Conservation (phyloP, 2,797 vertebrate species). For the Apogon talboti region DNA sequence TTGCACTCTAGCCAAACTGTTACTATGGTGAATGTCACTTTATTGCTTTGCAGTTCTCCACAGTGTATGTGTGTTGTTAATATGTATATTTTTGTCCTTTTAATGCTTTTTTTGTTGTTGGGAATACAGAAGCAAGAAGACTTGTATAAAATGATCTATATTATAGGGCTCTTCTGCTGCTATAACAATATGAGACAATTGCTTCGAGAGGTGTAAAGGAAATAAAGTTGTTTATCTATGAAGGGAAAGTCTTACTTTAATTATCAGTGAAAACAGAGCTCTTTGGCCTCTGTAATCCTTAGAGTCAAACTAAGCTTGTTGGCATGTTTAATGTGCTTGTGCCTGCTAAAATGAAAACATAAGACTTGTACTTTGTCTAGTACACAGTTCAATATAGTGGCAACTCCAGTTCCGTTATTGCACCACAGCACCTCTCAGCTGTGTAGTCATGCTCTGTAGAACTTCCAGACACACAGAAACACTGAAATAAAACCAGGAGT, state of each 20-base stretch:
- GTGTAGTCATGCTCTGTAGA: neutral
- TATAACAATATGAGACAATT: constrained; percentile 33
- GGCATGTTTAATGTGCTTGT: constrained; percentile 38
- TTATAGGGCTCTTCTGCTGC: constrained; percentile 14
- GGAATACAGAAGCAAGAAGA: constrained; percentile 26
- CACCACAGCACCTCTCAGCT: constrained; percentile 10
- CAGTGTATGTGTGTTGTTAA: constrained; percentile 1
- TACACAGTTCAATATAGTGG: constrained; percentile 19
- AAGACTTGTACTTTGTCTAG: constrained; percentile 20
- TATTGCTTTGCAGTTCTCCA: constrained; percentile 25
- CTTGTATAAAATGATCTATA: constrained; percentile 17
- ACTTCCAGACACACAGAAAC: constrained; percentile 9
- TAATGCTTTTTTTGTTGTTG: constrained; percentile 11
- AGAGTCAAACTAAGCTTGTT: constrained; percentile 30
- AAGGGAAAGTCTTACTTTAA: constrained; percentile 36
- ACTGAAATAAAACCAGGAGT: constrained; percentile 35
- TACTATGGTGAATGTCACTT: constrained; percentile 11
- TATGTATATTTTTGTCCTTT: constrained; percentile 39
- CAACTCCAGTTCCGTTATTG: constrained; percentile 27
- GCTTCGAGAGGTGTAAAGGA: constrained; percentile 48
- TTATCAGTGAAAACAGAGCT: constrained; percentile 14
- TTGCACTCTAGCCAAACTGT: constrained; percentile 34
- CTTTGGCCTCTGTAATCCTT: constrained; percentile 3
- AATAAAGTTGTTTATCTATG: constrained; percentile 50
- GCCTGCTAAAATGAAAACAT: constrained; percentile 18